Evolutionary conservation across 2,113 vertebrate genomes (phyloP), one percentile per base, ranked within the genome.

Genomic region (Proterorhinus semilunaris): DNA sequence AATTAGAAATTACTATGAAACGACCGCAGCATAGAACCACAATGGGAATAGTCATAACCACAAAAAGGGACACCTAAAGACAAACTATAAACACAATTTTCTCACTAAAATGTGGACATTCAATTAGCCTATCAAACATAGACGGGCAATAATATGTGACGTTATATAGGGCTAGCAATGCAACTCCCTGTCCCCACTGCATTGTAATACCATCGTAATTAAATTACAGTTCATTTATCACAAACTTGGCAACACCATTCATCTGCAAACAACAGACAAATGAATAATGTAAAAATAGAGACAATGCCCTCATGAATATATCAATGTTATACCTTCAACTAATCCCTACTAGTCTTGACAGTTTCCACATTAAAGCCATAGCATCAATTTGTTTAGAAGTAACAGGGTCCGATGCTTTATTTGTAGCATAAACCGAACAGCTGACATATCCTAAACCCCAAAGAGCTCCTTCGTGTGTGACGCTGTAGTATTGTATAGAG

Each of bases 301-400:
- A 5, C 53, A 55, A 21, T 27, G 10, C 10, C 27, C 3, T 36
- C 27, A 36, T 6, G 10, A 0, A 10, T 0, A 27, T 6, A 1
- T 2, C 7, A 15, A 15, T 36, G 16, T 4, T 10, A 44, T 17
- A 75, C 59, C 72, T 51, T 63, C 17, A 55, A 62, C 65, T 86
- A 87, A 86, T 82, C 79, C 83, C 42, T 61, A 36, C 27, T 36
- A 12, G 10, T 81, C 47, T 71, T 53, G 36, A 45, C 44, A 21
- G 76, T 69, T 63, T 79, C 71, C 58, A 65, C 10, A 66, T 44
- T 12, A 21, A 75, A 65, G 50, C 49, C 11, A 65, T 52, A 36
- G 16, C 27, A 48, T 36, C 27, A 44, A 6, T 4, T 21, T 11
- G 16, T 8, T 44, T 8, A 11, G n/a, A 61, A 61, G 36, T 43